Evolutionary conservation across 1,140 invertebrate species (phyloP).

Genomic region (Drosophila littoralis): DNA sequence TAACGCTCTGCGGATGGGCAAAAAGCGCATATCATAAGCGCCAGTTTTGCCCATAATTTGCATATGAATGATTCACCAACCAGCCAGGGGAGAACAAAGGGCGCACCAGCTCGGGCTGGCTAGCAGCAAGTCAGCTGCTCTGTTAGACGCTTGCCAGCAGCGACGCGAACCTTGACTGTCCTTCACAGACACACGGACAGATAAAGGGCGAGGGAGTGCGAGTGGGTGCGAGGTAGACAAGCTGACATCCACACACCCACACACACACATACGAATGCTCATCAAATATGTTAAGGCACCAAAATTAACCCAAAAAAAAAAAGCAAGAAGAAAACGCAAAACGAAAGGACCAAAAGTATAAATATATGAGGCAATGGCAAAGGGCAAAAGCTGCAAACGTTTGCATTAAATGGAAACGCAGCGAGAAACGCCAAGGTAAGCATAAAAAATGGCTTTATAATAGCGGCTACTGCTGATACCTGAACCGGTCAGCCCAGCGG

Average conservation of each 20-base stretch:
- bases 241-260: conserved; percentile 1
- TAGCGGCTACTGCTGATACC: conserved; percentile 20
- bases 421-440: conserved; percentile 41
- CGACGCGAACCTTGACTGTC: conserved; percentile 43
- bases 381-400: conserved; percentile 54
- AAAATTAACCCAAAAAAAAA: conserved; percentile 54
- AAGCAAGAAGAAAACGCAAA: conserved; percentile 3
- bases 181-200: conserved; percentile 21
- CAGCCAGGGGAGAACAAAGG: conserved; percentile 55
- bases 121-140: conserved; percentile 7
- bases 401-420: conserved; percentile 46
- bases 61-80: conserved; percentile 69
- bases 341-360: neutral
- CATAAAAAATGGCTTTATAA: conserved; percentile 58
- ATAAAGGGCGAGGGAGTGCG: neutral
- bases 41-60: conserved; percentile 69
- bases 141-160: conserved; percentile 17
- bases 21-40: conserved; percentile 54
- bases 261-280: conserved; percentile 25
- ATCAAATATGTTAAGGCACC: conserved; percentile 67
- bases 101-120: neutral
- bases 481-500: neutral
- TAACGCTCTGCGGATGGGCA: conserved; percentile 6
- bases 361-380: neutral
- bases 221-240: neutral